phyloP scores from a whole-genome alignment of 1,140 invertebrate species.

The Scylla paramamosain region DNA sequence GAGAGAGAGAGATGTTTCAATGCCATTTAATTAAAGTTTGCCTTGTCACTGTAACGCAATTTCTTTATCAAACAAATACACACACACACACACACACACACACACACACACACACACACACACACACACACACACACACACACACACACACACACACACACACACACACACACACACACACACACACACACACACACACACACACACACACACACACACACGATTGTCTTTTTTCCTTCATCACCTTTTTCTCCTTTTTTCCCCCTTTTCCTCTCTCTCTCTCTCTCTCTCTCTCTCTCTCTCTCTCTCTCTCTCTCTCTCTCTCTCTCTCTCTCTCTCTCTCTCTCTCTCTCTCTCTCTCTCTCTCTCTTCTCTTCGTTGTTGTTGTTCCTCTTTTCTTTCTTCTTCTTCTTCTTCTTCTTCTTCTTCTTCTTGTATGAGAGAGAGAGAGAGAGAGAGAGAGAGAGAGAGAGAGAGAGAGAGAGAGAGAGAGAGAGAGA shows the following conservation, averaged over 20 bases:
- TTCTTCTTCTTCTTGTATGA: too few relatives aligned
- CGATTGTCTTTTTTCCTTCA: neutral
- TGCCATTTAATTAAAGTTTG: neutral
- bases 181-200: neutral
- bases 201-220: neutral
- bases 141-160: neutral
- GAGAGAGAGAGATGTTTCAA: neutral
- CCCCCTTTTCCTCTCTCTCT: neutral
- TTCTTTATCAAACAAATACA: neutral
- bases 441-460: too few relatives aligned
- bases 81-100: conserved; percentile 18
- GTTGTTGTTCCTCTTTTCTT: too few relatives aligned
- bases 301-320: conserved; percentile 41
- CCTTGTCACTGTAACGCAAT: neutral
- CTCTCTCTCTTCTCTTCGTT: neutral
- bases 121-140: conserved; percentile 32
- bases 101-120: neutral
- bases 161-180: conserved; percentile 40
- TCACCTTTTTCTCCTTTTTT: neutral
- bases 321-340: conserved; percentile 33
- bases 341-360: neutral
- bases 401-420: too few relatives aligned
- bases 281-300: neutral
- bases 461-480: too few relatives aligned
- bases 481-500: too few relatives aligned